Percentiles rank a stretch among this genome's conserved stretches.
phyloP scores from a whole-genome alignment of 2,797 vertebrate genomes.

The Manis javanica region DNA sequence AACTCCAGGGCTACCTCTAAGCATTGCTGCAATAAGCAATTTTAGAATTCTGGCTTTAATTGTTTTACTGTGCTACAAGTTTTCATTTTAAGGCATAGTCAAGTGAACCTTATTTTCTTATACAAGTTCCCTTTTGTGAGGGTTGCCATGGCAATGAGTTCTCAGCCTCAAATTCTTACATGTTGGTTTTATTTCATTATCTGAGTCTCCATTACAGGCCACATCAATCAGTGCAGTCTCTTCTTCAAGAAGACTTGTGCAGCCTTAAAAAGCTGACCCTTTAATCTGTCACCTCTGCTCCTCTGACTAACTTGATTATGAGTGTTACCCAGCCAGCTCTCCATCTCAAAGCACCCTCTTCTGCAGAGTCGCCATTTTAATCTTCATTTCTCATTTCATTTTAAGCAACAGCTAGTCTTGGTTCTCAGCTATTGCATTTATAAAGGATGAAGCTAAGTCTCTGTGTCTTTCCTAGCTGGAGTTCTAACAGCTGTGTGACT shows the following conservation, averaged over 20 bases:
- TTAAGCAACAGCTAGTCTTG: not conserved
- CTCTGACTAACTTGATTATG: slow-evolving; percentile 63
- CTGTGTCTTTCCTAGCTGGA: not conserved
- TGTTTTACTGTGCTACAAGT: slow-evolving; percentile 66
- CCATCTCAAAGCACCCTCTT: slow-evolving; percentile 13
- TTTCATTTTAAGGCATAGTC: slow-evolving; percentile 76
- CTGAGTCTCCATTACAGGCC: slow-evolving; percentile 80
- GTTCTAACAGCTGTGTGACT: not conserved
- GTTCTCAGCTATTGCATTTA: not conserved
- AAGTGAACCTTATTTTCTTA: slow-evolving; percentile 78
- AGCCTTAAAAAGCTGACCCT: slow-evolving; percentile 70
- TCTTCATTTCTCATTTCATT: slow-evolving; percentile 50
- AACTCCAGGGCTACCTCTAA: not conserved
- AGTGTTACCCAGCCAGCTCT: slow-evolving; percentile 1
- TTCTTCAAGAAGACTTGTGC: slow-evolving; percentile 75
- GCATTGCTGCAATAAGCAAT: not conserved
- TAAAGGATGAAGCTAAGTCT: not conserved
- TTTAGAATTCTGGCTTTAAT: slow-evolving; percentile 65
- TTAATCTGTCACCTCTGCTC: slow-evolving; percentile 75
- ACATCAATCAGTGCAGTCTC: slow-evolving; percentile 80
- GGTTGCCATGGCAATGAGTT: slow-evolving; percentile 85
- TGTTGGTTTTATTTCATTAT: slow-evolving; percentile 84
- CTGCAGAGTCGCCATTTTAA: not conserved
- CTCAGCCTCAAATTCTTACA: slow-evolving; percentile 83
- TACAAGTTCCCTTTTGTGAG: slow-evolving; percentile 73